Evolutionary conservation across 2,113 vertebrate genomes (phyloP).

Genomic region (Pluvianellus socialis): DNA sequence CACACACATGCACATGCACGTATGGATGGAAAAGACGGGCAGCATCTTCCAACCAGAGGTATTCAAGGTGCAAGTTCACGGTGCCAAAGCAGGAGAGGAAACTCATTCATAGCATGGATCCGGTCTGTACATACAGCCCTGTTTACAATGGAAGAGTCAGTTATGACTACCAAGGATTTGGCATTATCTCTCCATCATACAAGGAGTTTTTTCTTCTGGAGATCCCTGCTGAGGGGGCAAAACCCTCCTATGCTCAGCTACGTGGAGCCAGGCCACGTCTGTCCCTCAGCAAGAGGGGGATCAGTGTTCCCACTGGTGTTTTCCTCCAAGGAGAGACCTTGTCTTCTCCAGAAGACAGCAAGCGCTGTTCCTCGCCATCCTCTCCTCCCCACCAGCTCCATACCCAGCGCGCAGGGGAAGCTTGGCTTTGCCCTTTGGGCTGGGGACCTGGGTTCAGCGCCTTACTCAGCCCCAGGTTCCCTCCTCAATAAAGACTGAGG

Average conservation of each 20-base stretch:
- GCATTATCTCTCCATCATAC: background rate
- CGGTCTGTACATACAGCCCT: accelerated
- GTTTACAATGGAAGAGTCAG: background rate
- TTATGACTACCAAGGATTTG: background rate
- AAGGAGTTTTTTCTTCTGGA: background rate
- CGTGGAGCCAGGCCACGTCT: accelerated
- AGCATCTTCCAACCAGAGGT: background rate
- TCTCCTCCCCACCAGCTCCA: accelerated
- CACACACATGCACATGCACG: accelerated
- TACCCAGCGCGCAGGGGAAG: background rate
- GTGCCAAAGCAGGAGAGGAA: background rate
- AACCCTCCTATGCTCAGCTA: background rate
- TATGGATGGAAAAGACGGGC: background rate
- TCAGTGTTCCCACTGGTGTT: background rate
- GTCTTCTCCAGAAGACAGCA: background rate
- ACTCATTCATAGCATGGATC: background rate
- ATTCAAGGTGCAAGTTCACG: background rate
- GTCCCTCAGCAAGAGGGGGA: too few relatives aligned
- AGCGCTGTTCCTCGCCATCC: background rate
- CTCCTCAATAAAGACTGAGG: background rate
- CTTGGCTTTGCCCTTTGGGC: background rate
- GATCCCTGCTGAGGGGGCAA: background rate
- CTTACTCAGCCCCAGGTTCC: background rate
- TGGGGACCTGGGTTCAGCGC: background rate
- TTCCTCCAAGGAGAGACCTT: background rate